Evolutionary conservation across 53 echinoderm and acorn worm species (phyloP).

Genomic region (Stichopus horrens): DNA sequence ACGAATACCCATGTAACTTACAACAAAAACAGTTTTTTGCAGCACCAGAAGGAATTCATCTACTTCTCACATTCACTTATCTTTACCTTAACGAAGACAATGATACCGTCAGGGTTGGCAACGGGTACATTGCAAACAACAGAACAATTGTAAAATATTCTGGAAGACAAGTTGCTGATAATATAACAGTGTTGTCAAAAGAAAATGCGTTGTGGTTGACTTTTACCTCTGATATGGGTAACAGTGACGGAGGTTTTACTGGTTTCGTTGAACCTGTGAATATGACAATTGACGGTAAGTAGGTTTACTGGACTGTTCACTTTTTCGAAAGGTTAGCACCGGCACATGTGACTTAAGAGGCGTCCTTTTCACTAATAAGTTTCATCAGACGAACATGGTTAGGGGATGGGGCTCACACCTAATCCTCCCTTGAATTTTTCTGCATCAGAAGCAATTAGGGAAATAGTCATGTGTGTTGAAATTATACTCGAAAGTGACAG

Average conservation of each 20-base stretch:
- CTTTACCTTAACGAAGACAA: not conserved
- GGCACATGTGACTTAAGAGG: no score
- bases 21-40: not conserved
- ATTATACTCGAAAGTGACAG: no score
- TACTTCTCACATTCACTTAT: not conserved
- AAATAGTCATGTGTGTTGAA: no score
- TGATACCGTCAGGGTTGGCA: slow-evolving; percentile 6
- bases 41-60: not conserved
- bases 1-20: not conserved
- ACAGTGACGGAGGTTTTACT: not conserved
- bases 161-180: not conserved
- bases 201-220: not conserved
- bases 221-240: not conserved
- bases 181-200: not conserved
- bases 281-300: not conserved
- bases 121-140: not conserved
- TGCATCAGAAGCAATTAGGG: no score
- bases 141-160: not conserved
- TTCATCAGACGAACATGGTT: no score
- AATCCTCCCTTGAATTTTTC: no score
- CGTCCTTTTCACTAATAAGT: no score
- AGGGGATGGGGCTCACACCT: no score
- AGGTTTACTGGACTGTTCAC: no score
- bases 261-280: not conserved
- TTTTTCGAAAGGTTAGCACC: no score